Conservation (phyloP, 2,113 vertebrate species). For the Echinops telfairi region DNA sequence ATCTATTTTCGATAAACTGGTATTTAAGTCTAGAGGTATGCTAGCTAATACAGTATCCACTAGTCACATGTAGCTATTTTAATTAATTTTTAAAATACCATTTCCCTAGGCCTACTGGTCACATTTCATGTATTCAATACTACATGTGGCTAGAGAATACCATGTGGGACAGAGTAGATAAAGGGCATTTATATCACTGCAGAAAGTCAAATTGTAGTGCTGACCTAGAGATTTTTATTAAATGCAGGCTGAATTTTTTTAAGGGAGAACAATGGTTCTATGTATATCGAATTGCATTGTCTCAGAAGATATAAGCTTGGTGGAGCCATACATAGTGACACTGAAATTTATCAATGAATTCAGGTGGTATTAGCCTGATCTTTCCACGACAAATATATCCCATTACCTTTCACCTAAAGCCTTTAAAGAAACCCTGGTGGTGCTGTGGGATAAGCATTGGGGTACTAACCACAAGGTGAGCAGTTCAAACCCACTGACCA, state of each 20-base stretch:
- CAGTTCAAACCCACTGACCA: too few relatives aligned
- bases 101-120: conserved; percentile 40
- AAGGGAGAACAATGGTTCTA: conserved; percentile 15
- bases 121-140: conserved; percentile 32
- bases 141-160: conserved; percentile 4
- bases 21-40: conserved; percentile 45
- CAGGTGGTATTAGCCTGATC: background rate
- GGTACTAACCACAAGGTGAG: too few relatives aligned
- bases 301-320: conserved; percentile 17
- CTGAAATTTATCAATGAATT: conserved; percentile 54
- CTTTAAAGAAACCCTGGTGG: too few relatives aligned
- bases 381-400: conserved; percentile 15
- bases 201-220: background rate
- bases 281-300: conserved; percentile 17
- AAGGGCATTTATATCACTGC: conserved; percentile 21
- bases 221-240: conserved; percentile 29
- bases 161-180: conserved; percentile 51
- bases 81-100: conserved; percentile 42
- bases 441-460: too few relatives aligned
- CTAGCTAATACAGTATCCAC: conserved; percentile 43
- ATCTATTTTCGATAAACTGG: conserved; percentile 42
- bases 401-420: background rate
- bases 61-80: conserved; percentile 21
- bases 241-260: conserved; percentile 25
- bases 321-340: conserved; percentile 35